Conservation (phyloP, 2,888 invertebrate species). For the Scotopteryx bipunctaria region DNA sequence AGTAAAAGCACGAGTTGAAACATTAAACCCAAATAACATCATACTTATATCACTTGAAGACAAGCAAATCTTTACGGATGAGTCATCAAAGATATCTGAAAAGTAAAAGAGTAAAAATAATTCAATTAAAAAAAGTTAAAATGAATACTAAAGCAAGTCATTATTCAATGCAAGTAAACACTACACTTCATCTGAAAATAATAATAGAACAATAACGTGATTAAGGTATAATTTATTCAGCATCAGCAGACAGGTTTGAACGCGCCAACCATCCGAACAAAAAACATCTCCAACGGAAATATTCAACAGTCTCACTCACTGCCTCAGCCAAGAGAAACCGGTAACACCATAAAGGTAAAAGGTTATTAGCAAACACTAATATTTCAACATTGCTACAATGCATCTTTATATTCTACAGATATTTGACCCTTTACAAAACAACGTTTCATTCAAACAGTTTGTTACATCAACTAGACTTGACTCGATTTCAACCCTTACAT, state of each 20-base stretch:
- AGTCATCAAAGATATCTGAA: background rate
- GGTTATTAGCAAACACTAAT: constrained; percentile 66
- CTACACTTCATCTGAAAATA: constrained; percentile 9
- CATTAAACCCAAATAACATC: background rate
- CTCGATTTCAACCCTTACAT: no score
- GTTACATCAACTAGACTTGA: background rate
- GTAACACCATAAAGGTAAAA: constrained; percentile 68
- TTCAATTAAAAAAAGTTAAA: background rate
- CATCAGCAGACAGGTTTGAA: constrained; percentile 67
- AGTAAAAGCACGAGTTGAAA: background rate
- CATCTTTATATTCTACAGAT: constrained; percentile 25
- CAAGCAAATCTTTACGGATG: constrained; percentile 1
- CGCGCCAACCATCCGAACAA: constrained; percentile 55
- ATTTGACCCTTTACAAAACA: constrained; percentile 16
- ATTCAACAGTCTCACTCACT: constrained; percentile 56
- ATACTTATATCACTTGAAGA: background rate
- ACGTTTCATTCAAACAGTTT: constrained; percentile 8
- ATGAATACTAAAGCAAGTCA: background rate
- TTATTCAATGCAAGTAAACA: constrained; percentile 1
- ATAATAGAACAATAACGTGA: constrained; percentile 50
- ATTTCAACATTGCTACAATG: constrained; percentile 45
- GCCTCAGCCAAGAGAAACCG: constrained; percentile 64
- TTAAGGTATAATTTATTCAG: constrained; percentile 51
- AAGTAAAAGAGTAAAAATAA: background rate
- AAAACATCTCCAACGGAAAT: constrained; percentile 67